Conservation (phyloP, 1,140 invertebrate genomes). For the Trichonephila clavipes region DNA sequence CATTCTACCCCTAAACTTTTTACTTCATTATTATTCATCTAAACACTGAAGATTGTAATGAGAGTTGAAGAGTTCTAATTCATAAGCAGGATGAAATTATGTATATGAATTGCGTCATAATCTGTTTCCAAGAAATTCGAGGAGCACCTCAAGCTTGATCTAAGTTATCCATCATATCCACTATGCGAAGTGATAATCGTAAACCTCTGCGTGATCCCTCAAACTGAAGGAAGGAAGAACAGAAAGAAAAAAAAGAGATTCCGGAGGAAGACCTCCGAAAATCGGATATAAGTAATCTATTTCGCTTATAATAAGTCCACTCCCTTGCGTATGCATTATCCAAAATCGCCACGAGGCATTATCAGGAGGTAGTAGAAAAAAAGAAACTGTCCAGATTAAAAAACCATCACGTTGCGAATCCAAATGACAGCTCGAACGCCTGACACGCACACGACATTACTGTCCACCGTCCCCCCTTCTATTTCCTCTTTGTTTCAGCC, state of each 20-base stretch:
- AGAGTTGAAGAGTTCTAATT: background rate
- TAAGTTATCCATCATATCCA: background rate
- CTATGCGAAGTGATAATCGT: background rate
- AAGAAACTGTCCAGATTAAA: constrained; percentile 17
- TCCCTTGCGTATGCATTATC: constrained; percentile 38
- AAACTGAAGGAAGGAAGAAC: background rate
- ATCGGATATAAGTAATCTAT: constrained; percentile 64
- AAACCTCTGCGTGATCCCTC: background rate
- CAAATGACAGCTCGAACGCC: constrained; percentile 65
- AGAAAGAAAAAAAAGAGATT: background rate
- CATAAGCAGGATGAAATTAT: background rate
- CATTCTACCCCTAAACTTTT: too few species aligned
- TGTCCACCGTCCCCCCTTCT: background rate
- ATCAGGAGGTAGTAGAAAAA: background rate
- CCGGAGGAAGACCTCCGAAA: constrained; percentile 6
- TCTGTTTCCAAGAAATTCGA: background rate
- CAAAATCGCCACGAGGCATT: constrained; percentile 46
- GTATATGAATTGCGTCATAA: background rate
- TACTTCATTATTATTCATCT: background rate
- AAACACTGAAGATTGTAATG: background rate
- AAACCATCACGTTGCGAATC: constrained; percentile 29
- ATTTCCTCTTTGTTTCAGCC: constrained; percentile 52
- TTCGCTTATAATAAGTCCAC: constrained; percentile 55
- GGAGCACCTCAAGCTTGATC: background rate
- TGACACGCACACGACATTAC: constrained; percentile 73